These are phyloP conservation scores for Rhipidura dahli DNA, from an alignment of 2,113 vertebrate genomes.

Conservation along the genomic window DNA sequence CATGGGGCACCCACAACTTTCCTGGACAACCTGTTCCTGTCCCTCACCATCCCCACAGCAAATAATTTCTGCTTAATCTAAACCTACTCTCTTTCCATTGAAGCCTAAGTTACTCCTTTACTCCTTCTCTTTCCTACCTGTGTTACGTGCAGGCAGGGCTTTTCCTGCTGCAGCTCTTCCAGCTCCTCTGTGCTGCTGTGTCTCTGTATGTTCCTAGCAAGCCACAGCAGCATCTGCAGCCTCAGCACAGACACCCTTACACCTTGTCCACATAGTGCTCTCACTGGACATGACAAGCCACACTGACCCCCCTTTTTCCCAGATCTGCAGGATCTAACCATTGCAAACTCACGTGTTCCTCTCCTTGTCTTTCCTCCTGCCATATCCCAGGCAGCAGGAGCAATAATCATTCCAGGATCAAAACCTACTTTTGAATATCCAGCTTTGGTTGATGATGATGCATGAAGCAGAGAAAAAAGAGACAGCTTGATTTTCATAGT, in stretches of 20 bases:
- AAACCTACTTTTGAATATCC: constrained; percentile 44
- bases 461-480: constrained; percentile 52
- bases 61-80: not conserved
- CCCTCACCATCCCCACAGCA: not conserved
- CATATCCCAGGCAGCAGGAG: not conserved
- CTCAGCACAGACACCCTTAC: not conserved
- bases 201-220: not conserved
- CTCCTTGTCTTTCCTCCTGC: not conserved
- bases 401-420: constrained; percentile 22
- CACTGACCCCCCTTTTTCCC: not conserved
- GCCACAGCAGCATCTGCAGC: not conserved
- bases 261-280: not conserved
- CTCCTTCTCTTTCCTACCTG: not conserved
- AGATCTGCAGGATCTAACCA: not conserved
- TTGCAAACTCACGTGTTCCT: not conserved
- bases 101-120: not conserved
- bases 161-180: not conserved
- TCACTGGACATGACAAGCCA: not conserved
- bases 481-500: constrained; percentile 70
- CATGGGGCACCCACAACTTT: fast-evolving
- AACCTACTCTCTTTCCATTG: not conserved
- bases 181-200: not conserved
- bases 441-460: constrained; percentile 63
- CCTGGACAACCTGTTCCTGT: not conserved
- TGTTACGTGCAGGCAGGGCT: not conserved